A percentile compares a stretch with the other conserved stretches of the same genome.
Conservation (phyloP, 2,888 invertebrate species). For the Epinotia demarniana region DNA sequence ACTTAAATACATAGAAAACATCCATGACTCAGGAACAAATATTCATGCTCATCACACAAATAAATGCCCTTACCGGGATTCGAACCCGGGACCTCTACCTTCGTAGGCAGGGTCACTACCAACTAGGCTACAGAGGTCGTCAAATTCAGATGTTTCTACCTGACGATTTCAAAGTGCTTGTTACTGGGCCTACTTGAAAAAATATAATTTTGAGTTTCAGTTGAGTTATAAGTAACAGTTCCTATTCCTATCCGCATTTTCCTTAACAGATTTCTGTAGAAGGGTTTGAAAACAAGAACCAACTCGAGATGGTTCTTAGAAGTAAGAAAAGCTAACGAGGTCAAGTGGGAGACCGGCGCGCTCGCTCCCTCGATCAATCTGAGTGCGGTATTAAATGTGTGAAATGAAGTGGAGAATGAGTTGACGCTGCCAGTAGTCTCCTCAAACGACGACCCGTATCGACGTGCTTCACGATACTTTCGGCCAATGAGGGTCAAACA, state of each 20-base stretch:
- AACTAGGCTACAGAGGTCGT: too few relatives aligned
- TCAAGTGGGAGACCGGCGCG: constrained; percentile 14
- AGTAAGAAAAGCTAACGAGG: constrained; percentile 40
- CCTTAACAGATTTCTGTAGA: not conserved
- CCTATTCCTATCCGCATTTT: not conserved
- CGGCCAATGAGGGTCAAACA: not conserved
- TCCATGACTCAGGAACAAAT: too few relatives aligned
- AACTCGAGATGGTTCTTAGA: constrained; percentile 25
- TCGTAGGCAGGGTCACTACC: too few relatives aligned
- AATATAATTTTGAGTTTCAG: too few relatives aligned
- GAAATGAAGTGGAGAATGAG: constrained; percentile 27
- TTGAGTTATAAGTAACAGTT: too few relatives aligned
- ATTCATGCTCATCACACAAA: too few relatives aligned
- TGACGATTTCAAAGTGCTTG: too few relatives aligned
- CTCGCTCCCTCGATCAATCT: constrained; percentile 26
- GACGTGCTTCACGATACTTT: not conserved
- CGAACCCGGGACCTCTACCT: too few relatives aligned
- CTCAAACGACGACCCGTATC: not conserved
- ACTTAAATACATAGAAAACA: too few relatives aligned
- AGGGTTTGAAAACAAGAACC: constrained; percentile 33
- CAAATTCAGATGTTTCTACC: too few relatives aligned
- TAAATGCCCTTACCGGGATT: too few relatives aligned
- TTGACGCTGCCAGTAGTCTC: constrained; percentile 12
- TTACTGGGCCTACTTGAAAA: too few relatives aligned
- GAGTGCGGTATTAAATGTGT: constrained; percentile 24